Evolutionary conservation across 2,888 invertebrate genomes (phyloP), one percentile per base, ranked within the genome.

Genomic region (Drosophila sordidapex): DNA sequence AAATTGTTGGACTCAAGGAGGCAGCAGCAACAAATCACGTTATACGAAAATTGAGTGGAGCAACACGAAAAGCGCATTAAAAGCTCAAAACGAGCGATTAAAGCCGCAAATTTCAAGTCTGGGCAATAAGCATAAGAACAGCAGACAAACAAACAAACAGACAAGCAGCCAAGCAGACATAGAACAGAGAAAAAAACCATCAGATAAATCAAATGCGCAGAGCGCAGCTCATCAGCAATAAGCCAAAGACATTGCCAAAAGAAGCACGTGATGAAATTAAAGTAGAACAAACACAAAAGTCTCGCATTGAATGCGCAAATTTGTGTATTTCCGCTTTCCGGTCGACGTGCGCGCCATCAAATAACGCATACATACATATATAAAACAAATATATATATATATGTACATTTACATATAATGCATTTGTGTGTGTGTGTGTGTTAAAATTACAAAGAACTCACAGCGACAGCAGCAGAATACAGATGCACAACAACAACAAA

Each of bases 241-340:
- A 65, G 60, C 56, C 79, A 70, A 65, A 63, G 60, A 35, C 38
- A 36, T 60, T 36, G 57, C 69, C 69, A 59, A 73, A 51, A 38
- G 51, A 43, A 18, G 66, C 61, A 72, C 79, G 75, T 82, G 70
- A 64, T 63, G 46, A 72, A 76, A 63, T 40, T 60, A 52, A 11
- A 68, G 21, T 49, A 52, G 25, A 67, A 56, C 33, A 61, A 40
- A 33, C n/a, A 57, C 6, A 31, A 36, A 70, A 59, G 52, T 59
- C 40, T 38, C 53, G 70, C 70, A 68, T 74, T 61, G 54, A 64
- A 79, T 71, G 79, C 76, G 56, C 66, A 81, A 81, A 82, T 82
- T 82, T 83, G 81, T 73, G 81, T 82, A 70, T 80, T 83, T 83
- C 81, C 82, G 70, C 53, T 76, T 75, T 75, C 78, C 83, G 75